Percentiles rank a stretch among this genome's conserved stretches.
Evolutionary conservation across 2,797 vertebrate genomes (phyloP).

Genomic region (Dromococcyx pavoninus): DNA sequence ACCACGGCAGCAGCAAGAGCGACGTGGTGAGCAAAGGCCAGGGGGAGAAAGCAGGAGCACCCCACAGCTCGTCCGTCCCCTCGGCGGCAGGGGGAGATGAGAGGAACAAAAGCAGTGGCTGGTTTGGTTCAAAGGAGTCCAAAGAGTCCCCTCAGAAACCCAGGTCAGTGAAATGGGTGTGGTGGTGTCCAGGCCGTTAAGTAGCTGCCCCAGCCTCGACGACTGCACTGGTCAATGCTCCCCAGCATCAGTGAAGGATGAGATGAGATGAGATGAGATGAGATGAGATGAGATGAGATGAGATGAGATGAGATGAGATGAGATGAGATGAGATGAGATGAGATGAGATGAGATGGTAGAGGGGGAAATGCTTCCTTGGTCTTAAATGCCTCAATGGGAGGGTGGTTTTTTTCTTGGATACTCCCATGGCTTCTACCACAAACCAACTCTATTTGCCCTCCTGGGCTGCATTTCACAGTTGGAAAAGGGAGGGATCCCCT

Average conservation of each 20-base stretch:
- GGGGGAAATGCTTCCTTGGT: neutral
- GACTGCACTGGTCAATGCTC: neutral
- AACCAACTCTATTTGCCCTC: neutral
- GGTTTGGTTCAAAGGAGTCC: conserved; percentile 88
- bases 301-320: too few relatives aligned
- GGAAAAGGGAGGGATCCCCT: neutral
- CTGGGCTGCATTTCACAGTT: neutral
- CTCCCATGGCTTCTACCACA: neutral
- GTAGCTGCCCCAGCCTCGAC: neutral
- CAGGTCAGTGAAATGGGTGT: conserved; percentile 81
- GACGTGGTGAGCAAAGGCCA: conserved; percentile 74
- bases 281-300: too few relatives aligned
- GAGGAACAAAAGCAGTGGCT: conserved; percentile 77
- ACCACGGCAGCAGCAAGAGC: conserved; percentile 75
- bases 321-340: too few relatives aligned
- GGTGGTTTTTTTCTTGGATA: neutral
- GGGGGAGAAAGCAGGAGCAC: conserved; percentile 52
- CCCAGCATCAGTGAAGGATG: neutral
- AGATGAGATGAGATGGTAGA: neutral
- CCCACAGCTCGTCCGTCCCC: conserved; percentile 29
- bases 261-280: too few relatives aligned
- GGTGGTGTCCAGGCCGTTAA: too few relatives aligned
- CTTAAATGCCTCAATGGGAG: neutral
- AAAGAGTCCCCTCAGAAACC: conserved; percentile 82
- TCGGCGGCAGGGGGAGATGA: conserved; percentile 70